These are phyloP conservation scores for Synodontis membranacea DNA, from an alignment of 2,113 vertebrate genomes.

Conservation along the genomic window DNA sequence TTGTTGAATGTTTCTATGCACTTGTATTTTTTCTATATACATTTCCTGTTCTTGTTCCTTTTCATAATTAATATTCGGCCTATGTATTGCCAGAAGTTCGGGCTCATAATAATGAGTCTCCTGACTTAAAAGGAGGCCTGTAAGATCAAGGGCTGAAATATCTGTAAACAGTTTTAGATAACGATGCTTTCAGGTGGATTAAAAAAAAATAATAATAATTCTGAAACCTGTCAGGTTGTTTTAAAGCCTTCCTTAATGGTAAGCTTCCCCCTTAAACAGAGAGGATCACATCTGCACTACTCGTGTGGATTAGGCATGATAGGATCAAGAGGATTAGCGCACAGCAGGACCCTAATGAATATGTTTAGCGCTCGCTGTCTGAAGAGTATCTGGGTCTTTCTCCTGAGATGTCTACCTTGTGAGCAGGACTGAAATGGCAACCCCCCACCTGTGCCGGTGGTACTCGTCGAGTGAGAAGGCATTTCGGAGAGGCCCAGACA, in stretches of 20 bases:
- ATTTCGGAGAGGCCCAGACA: conserved; percentile 20
- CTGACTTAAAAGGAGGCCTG: neutral
- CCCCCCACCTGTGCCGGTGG: conserved; percentile 1
- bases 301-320: conserved; percentile 36
- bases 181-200: neutral
- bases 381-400: conserved; percentile 10
- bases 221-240: neutral
- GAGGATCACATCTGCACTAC: conserved; percentile 24
- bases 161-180: neutral
- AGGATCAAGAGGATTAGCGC: conserved; percentile 45
- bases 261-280: conserved; percentile 14
- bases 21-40: neutral
- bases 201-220: neutral
- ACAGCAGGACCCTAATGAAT: conserved; percentile 12
- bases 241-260: neutral
- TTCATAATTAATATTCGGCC: neutral
- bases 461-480: conserved; percentile 23
- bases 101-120: neutral
- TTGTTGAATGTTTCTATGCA: conserved; percentile 6
- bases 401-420: neutral
- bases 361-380: conserved; percentile 8
- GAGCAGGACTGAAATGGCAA: neutral
- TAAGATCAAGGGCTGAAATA: neutral
- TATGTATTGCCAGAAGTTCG: neutral
- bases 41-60: neutral